Evolutionary conservation across 1,140 invertebrate genomes (phyloP), one percentile per base, ranked within the genome.

Genomic region (Drosophila grimshawi): DNA sequence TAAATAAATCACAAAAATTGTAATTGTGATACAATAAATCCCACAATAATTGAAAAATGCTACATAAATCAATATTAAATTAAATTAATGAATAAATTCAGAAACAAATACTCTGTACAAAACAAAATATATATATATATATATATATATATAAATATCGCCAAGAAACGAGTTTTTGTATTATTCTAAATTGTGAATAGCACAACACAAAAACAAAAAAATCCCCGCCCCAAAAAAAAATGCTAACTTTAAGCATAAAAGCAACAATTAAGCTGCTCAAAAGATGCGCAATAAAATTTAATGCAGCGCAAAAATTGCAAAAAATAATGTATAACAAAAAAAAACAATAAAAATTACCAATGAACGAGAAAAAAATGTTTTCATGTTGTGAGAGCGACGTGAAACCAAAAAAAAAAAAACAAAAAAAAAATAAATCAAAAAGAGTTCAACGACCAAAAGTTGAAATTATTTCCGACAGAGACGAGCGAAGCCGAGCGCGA

Each of bases 401-500:
- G 7, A 57, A 82, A 53, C 48, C 82, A 41, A 52, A 37, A 51
- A 45, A 49, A 55, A 48, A 62, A 8, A 53, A 52, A 64, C 69
- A 60, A 74, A 56, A 71, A 79, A 75, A 60, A 88, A 83, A 80
- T 80, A 85, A 88, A 88, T 82, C 76, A 88, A 89, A 88, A 89
- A 73, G 82, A 86, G 83, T 88, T 88, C 83, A 88, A 88, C 80
- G 83, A 88, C 83, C 83, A 88, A 88, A 89, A 89, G 85, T 75
- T 81, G 51, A 86, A 86, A 81, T 81, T 74, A 76, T 86, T 79
- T 86, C 79, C 82, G 82, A 81, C 82, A 55, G 53, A 55, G 68
- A 69, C 39, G 37, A 60, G 52, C 60, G 29, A 51, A 11, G 19
- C 63, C 72, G 66, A 70, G 29, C 56, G 41, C 7, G 7, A 39